A percentile compares a stretch with the other conserved stretches of the same genome.
Evolutionary conservation across 2,888 invertebrate genomes (phyloP).

Genomic region (Rhopalosiphum nymphaeae): DNA sequence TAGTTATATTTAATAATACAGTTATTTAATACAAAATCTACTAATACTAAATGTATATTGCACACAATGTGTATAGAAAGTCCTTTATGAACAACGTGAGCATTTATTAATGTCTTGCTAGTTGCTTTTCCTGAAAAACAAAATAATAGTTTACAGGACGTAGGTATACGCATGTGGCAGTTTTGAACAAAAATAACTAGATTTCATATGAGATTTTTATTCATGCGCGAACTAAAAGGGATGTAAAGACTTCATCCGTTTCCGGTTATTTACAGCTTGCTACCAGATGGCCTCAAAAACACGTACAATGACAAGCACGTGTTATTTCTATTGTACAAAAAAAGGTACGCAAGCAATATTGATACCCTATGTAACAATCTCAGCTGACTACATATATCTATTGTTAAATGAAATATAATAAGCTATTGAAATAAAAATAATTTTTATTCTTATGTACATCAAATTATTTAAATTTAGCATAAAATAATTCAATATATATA

Average conservation of each 20-base stretch:
- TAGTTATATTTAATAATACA: neutral
- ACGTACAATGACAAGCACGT: conserved; percentile 28
- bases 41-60: neutral
- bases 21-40: neutral
- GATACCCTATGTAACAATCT: conserved; percentile 13
- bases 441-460: neutral
- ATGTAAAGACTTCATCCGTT: conserved; percentile 48
- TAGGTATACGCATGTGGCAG: neutral
- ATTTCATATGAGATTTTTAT: conserved; percentile 11
- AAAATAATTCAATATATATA: neutral
- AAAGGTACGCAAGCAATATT: conserved; percentile 6
- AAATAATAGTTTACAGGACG: neutral
- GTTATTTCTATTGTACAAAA: conserved; percentile 20
- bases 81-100: neutral
- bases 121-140: neutral
- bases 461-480: no score
- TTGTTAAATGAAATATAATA: conserved; percentile 21
- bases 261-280: conserved; percentile 19
- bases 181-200: conserved; percentile 27
- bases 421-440: neutral
- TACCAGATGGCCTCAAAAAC: conserved; percentile 39
- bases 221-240: conserved; percentile 45
- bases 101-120: neutral
- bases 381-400: neutral
- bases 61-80: neutral